phyloP scores from a whole-genome alignment of 1,140 invertebrate genomes.

The Micrasema minimum region DNA sequence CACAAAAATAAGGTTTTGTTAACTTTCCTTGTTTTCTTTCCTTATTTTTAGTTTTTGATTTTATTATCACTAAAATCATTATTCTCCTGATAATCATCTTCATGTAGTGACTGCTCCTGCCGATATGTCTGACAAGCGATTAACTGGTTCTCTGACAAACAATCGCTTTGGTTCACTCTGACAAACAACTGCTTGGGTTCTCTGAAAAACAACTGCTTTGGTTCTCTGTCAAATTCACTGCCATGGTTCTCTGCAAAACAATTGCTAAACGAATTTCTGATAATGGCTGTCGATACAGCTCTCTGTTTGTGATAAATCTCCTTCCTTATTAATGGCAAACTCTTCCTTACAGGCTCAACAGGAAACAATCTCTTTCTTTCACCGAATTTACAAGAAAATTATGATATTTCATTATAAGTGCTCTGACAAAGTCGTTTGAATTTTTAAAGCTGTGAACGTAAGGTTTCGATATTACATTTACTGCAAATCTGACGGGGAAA shows the following conservation, averaged over 20 bases:
- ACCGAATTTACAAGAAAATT: neutral
- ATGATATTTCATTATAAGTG: conserved; percentile 48
- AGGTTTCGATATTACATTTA: conserved; percentile 55
- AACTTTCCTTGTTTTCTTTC: conserved; percentile 22
- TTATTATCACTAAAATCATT: neutral
- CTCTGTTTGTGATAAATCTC: too few relatives aligned
- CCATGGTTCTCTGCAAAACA: too few relatives aligned
- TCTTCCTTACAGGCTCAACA: conserved; percentile 5
- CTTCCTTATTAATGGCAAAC: too few relatives aligned
- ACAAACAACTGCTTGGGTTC: too few relatives aligned
- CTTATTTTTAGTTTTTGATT: conserved; percentile 4
- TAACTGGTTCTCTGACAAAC: too few relatives aligned
- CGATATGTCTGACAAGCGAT: conserved; percentile 3
- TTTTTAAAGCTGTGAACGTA: conserved; percentile 53
- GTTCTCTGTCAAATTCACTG: too few relatives aligned
- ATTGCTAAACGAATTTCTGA: too few relatives aligned
- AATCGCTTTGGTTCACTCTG: too few relatives aligned
- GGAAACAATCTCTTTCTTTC: conserved; percentile 1
- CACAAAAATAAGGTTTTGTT: conserved; percentile 37
- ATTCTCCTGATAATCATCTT: conserved; percentile 20
- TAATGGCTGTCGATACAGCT: neutral
- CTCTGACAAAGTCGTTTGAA: conserved; percentile 53
- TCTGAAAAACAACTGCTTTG: too few relatives aligned
- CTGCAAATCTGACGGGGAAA: conserved; percentile 53
- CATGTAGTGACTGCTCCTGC: neutral